Evolutionary conservation across 2,888 invertebrate species (phyloP), one percentile per base, ranked within the genome.

Genomic region (Marasmarcha lunaedactyla): DNA sequence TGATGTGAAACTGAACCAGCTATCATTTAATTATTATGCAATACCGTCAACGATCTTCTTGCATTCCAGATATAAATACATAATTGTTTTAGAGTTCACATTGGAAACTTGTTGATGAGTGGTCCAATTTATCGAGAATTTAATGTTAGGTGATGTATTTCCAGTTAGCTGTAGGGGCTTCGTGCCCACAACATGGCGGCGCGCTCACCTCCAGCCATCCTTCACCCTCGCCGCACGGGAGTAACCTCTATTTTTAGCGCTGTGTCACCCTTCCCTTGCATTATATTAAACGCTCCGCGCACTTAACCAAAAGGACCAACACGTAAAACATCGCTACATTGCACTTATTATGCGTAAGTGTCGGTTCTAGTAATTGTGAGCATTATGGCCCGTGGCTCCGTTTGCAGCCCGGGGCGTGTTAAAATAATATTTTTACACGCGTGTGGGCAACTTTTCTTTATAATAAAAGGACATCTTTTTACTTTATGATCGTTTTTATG

Each of bases 211-310:
- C 61, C 54, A 55, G 48, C 59, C 50, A 53, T 53, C 55, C 51
- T 50, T 51, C 51, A 48, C 47, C 49, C 47, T 44, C 46, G 44
- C 45, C 47, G 47, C 47, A 61, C 61, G 62, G 58, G 58, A 52
- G 50, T 54, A 50, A 61, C 58, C 69, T 73, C 78, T 81, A 81
- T 83, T 81, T 84, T 71, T 81, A 81, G 81, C 74, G 71, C 67
- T 76, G 78, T 77, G 79, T 78, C 81, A 79, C 72, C 70, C 65
- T 59, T 64, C 66, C 65, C 68, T 59, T 20, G 59, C 57, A 55
- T 55, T 49, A 55, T 61, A 49, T 50, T 51, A 49, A 50, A 52
- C 33, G 15, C 33, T 33, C 10, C n/a, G 14, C 15, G 20, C 12
- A 26, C 11, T 33, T 25, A 33, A 11, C 33, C 6, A 20, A 33